phyloP scores from a whole-genome alignment of 2,888 invertebrate genomes.

The Caenorhabditis doughertyi region DNA sequence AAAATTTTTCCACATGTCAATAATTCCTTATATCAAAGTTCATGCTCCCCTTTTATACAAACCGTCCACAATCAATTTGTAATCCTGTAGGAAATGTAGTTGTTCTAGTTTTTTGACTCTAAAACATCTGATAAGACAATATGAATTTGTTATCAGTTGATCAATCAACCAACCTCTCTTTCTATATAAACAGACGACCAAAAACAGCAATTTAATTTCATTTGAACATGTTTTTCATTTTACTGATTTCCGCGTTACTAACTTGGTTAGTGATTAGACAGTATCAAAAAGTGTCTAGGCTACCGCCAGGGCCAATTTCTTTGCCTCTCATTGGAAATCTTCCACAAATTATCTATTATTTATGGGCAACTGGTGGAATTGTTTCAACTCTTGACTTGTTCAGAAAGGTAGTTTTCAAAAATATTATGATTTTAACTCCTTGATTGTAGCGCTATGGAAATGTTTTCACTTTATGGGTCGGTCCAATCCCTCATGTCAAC shows the following conservation, averaged over 20 bases:
- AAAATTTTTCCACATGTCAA: background rate
- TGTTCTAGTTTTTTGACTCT: conserved; percentile 18
- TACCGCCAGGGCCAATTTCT: conserved; percentile 61
- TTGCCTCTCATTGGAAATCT: conserved; percentile 64
- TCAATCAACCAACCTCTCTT: background rate
- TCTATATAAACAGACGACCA: background rate
- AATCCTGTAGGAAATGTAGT: conserved; percentile 6
- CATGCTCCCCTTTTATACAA: too few relatives aligned
- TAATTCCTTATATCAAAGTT: too few relatives aligned
- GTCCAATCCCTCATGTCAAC: conserved; percentile 53
- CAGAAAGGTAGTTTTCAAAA: conserved; percentile 35
- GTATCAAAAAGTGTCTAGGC: conserved; percentile 27
- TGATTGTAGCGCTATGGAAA: conserved; percentile 51
- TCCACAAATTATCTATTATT: conserved; percentile 50
- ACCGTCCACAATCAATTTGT: background rate
- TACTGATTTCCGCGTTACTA: conserved; percentile 26
- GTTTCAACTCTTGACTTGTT: conserved; percentile 49
- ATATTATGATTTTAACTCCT: background rate
- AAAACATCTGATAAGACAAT: conserved; percentile 1
- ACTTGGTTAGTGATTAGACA: conserved; percentile 36
- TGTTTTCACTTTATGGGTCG: conserved; percentile 59
- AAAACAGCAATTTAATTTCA: background rate
- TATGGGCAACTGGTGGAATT: conserved; percentile 46
- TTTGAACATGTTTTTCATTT: conserved; percentile 22
- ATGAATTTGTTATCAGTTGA: conserved; percentile 10